Conservation (phyloP, 2,888 invertebrate species). For the Habroteleia sp. region DNA sequence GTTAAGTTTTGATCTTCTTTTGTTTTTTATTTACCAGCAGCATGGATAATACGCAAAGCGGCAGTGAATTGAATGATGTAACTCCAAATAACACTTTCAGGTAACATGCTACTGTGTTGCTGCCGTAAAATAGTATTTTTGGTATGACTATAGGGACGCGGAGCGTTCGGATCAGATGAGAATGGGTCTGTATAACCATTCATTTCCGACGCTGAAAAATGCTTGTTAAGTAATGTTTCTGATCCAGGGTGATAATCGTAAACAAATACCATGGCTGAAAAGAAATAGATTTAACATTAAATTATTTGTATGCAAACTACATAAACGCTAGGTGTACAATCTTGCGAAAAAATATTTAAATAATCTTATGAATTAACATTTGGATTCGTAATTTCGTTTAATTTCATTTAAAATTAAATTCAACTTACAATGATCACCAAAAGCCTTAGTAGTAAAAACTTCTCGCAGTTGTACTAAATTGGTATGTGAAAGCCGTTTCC, state of each 20-base stretch:
- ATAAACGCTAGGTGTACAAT: too few relatives aligned
- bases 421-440: conserved; percentile 95
- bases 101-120: conserved; percentile 88
- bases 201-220: conserved; percentile 86
- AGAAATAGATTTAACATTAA: too few relatives aligned
- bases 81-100: conserved; percentile 96
- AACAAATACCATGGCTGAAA: conserved; percentile 95
- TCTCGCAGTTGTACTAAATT: conserved; percentile 96
- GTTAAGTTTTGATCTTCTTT: too few relatives aligned
- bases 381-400: too few relatives aligned
- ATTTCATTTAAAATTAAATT: neutral
- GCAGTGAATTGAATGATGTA: conserved; percentile 97
- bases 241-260: conserved; percentile 97
- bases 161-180: conserved; percentile 90
- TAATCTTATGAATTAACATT: too few relatives aligned
- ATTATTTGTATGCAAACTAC: too few relatives aligned
- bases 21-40: conserved; percentile 81
- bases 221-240: conserved; percentile 92
- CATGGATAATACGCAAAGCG: conserved; percentile 94
- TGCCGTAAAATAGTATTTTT: conserved; percentile 91
- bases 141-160: conserved; percentile 90
- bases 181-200: conserved; percentile 90
- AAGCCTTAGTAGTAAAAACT: conserved; percentile 96
- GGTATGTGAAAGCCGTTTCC: conserved; percentile 97
- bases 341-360: too few relatives aligned